Conservation (phyloP, 2,888 invertebrate species). For the Perizoma flavofasciatum region DNA sequence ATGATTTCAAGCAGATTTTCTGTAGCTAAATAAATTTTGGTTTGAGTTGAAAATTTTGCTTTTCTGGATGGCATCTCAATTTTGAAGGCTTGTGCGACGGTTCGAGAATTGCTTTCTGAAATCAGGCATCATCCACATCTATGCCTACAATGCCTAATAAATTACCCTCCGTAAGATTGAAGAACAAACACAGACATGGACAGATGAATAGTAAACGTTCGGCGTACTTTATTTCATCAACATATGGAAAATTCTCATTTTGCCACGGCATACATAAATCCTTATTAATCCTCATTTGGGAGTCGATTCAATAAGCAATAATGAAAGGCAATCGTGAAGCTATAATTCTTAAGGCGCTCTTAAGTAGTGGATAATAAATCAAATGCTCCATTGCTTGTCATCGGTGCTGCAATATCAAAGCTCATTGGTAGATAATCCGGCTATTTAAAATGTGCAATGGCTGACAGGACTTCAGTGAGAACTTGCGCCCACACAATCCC, state of each 20-base stretch:
- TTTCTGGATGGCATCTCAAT: slow-evolving; percentile 5
- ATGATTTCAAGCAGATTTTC: slow-evolving; percentile 51
- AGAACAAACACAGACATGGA: slow-evolving; percentile 56
- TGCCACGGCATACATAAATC: slow-evolving; percentile 63
- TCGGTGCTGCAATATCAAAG: slow-evolving; percentile 64
- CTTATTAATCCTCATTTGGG: slow-evolving; percentile 74
- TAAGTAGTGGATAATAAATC: slow-evolving; percentile 63
- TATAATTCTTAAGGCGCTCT: slow-evolving; percentile 62
- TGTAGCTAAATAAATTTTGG: slow-evolving; percentile 37
- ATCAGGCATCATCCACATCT: slow-evolving; percentile 5
- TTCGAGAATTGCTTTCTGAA: slow-evolving; percentile 18
- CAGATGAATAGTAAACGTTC: slow-evolving; percentile 63
- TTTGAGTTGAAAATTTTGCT: slow-evolving; percentile 5
- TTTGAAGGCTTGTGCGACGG: slow-evolving; percentile 9
- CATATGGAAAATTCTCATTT: slow-evolving; percentile 54
- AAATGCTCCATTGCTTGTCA: slow-evolving; percentile 73
- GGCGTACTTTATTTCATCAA: slow-evolving; percentile 55
- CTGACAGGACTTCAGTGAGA: slow-evolving; percentile 48
- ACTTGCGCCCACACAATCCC: slow-evolving; percentile 53
- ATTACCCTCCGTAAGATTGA: slow-evolving; percentile 49
- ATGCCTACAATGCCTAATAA: slow-evolving; percentile 38
- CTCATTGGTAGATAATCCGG: slow-evolving; percentile 59
- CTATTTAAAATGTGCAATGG: slow-evolving; percentile 59
- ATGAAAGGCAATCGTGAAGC: slow-evolving; percentile 59
- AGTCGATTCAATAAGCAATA: slow-evolving; percentile 69